Evolutionary conservation across 1,140 invertebrate species (phyloP).

Genomic region (Agrilus planipennis): DNA sequence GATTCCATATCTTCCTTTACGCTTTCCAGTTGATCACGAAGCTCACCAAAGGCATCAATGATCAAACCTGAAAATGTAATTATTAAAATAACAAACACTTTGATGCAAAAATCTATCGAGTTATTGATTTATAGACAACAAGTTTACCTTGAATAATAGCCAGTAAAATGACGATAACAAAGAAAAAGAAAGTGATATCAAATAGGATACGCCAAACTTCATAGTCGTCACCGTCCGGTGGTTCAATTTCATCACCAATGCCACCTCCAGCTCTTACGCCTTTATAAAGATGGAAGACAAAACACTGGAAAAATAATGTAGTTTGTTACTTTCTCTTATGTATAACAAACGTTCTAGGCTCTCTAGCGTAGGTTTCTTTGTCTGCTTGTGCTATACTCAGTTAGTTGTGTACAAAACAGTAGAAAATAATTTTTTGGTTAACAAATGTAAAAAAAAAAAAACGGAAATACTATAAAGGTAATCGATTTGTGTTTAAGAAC

Average conservation of each 20-base stretch:
- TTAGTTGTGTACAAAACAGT: too few species aligned
- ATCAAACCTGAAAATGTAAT: constrained; percentile 84
- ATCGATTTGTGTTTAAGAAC: too few species aligned
- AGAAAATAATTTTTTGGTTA: too few species aligned
- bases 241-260: constrained; percentile 97
- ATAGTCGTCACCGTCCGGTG: constrained; percentile 95
- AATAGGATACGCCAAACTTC: constrained; percentile 97
- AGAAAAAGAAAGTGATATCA: constrained; percentile 99
- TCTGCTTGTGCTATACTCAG: too few species aligned
- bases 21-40: constrained; percentile 98
- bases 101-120: background rate
- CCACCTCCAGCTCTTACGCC: constrained; percentile 98
- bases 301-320: constrained; percentile 88
- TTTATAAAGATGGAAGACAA: constrained; percentile 98
- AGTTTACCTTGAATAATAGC: constrained; percentile 95
- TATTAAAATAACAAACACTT: background rate
- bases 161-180: constrained; percentile 97
- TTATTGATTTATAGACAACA: background rate
- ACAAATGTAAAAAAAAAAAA: background rate
- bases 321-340: too few species aligned
- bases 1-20: constrained; percentile 99
- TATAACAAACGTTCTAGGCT: too few species aligned
- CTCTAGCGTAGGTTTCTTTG: too few species aligned
- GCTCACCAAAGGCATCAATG: constrained; percentile 99
- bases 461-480: background rate